Evolutionary conservation across 2,797 vertebrate genomes (phyloP).

Genomic region (Mareca strepera): DNA sequence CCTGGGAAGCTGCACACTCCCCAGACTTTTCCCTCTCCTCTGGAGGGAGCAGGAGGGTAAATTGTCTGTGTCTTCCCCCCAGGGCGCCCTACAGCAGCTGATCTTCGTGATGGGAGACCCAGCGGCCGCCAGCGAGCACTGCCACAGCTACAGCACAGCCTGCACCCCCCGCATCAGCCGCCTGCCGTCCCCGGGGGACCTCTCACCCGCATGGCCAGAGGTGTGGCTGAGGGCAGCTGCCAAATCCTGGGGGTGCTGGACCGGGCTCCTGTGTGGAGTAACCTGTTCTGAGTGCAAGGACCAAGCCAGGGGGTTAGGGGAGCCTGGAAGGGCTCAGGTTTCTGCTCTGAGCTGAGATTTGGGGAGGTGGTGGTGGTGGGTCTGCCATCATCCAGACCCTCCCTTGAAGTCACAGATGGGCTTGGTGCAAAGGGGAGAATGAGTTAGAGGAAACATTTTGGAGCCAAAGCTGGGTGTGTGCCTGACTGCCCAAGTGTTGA

Average conservation of each 20-base stretch:
- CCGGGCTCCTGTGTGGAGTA: neutral
- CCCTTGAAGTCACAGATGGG: neutral
- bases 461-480: neutral
- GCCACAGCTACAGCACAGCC: slow-evolving; percentile 67
- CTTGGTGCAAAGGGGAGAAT: neutral
- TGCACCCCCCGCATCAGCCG: slow-evolving; percentile 41
- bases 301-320: neutral
- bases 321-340: neutral
- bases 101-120: slow-evolving; percentile 86
- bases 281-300: accelerated
- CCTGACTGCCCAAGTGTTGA: neutral
- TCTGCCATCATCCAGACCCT: neutral
- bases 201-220: slow-evolving; percentile 16
- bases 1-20: neutral
- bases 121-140: slow-evolving; percentile 79
- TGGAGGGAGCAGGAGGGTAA: neutral
- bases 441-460: neutral
- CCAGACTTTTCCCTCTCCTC: neutral
- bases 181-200: neutral
- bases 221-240: neutral
- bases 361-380: neutral
- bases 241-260: neutral
- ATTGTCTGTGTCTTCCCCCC: neutral
- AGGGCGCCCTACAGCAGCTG: slow-evolving; percentile 87
- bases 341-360: neutral